Percentiles rank a stretch among this genome's conserved stretches.
phyloP scores from a whole-genome alignment of 2,888 invertebrate species.

The Megalurothrips usitatus region DNA sequence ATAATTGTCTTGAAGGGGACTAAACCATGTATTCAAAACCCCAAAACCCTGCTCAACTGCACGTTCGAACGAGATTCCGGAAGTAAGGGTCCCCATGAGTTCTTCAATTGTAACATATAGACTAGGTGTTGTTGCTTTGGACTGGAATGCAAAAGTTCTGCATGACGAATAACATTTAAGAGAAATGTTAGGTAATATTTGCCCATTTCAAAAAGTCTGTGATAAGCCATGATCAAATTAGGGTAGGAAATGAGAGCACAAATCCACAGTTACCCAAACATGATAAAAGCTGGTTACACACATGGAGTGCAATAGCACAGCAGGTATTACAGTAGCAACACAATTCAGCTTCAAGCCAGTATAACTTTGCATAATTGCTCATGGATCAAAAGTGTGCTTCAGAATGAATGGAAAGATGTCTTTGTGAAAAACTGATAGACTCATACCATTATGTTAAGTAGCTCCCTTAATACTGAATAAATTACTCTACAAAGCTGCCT shows the following conservation, averaged over 20 bases:
- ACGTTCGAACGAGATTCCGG: not conserved
- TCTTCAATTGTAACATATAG: not conserved
- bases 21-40: not conserved
- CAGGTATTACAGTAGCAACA: not conserved
- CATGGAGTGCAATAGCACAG: slow-evolving; percentile 22
- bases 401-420: not conserved
- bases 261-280: not conserved
- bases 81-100: not conserved
- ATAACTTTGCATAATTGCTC: slow-evolving; percentile 22
- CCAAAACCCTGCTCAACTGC: not conserved
- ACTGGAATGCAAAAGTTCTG: not conserved
- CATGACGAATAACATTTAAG: slow-evolving; percentile 4
- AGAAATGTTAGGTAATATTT: not conserved
- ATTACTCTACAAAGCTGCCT: not conserved
- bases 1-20: not conserved
- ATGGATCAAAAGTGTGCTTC: slow-evolving; percentile 15
- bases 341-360: slow-evolving; percentile 4
- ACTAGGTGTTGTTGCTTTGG: not conserved
- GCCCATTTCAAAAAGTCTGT: not conserved
- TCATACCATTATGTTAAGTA: not conserved
- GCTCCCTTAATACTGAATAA: not conserved
- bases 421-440: not conserved
- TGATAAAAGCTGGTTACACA: not conserved
- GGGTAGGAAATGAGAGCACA: slow-evolving; percentile 1
- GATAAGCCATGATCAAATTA: not conserved